Percentiles rank a stretch among this genome's conserved stretches.
These are phyloP conservation scores for Congeria kusceri DNA, from an alignment of 2,888 invertebrate species.

Conservation along the genomic window DNA sequence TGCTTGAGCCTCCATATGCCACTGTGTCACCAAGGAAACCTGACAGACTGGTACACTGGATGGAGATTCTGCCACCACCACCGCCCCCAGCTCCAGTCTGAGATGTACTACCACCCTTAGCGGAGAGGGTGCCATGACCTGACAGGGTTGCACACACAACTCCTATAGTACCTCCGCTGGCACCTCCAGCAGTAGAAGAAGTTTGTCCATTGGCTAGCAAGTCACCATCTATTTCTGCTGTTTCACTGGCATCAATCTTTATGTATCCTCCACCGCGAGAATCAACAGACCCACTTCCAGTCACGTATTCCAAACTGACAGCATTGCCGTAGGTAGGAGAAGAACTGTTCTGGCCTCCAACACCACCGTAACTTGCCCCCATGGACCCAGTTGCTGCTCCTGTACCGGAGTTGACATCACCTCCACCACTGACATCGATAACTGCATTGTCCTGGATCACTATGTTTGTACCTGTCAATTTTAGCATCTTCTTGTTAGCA, in stretches of 20 bases:
- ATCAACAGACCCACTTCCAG: slow-evolving; percentile 66
- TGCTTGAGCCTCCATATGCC: slow-evolving; percentile 66
- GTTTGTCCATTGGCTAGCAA: slow-evolving; percentile 62
- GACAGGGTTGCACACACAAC: slow-evolving; percentile 56
- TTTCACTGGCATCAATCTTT: slow-evolving; percentile 38
- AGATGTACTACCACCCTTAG: slow-evolving; percentile 66
- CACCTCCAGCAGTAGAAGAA: slow-evolving; percentile 32
- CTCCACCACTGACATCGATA: slow-evolving; percentile 46
- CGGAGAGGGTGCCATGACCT: slow-evolving; percentile 70
- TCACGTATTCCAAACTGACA: slow-evolving; percentile 35
- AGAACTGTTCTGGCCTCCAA: slow-evolving; percentile 60
- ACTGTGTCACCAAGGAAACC: slow-evolving; percentile 59
- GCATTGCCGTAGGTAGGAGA: slow-evolving; percentile 64
- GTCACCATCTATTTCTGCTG: slow-evolving; percentile 64
- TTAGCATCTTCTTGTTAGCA: slow-evolving; percentile 37
- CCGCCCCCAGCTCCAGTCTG: slow-evolving; percentile 70
- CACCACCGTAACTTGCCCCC: slow-evolving; percentile 76
- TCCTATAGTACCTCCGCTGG: slow-evolving; percentile 47
- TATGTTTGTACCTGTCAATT: slow-evolving; percentile 19
- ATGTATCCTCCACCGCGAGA: slow-evolving; percentile 72
- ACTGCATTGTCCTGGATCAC: slow-evolving; percentile 39
- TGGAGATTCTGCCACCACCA: slow-evolving; percentile 69
- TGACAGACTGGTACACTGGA: slow-evolving; percentile 48
- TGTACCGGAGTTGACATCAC: slow-evolving; percentile 42
- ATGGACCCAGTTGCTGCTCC: slow-evolving; percentile 34